Conservation (phyloP, 1,140 invertebrate genomes). For the Mesaphorura yosii region DNA sequence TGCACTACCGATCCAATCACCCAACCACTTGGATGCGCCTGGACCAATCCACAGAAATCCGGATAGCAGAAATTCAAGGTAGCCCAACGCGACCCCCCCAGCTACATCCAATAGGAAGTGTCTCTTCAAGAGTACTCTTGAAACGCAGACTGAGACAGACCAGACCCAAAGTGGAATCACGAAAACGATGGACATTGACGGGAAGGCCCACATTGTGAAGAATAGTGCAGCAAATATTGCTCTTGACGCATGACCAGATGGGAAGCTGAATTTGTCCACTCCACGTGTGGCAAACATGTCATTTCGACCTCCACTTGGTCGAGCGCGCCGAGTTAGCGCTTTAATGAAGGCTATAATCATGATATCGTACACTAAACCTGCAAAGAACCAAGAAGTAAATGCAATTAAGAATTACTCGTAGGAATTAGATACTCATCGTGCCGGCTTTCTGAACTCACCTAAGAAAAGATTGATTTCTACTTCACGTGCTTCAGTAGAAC, state of each 20-base stretch:
- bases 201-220: slow-evolving; percentile 47
- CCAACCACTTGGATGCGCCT: slow-evolving; percentile 16
- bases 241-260: slow-evolving; percentile 88
- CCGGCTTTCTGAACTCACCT: slow-evolving; percentile 55
- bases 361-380: slow-evolving; percentile 76
- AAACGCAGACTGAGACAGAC: slow-evolving; percentile 59
- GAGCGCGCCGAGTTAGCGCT: slow-evolving; percentile 57
- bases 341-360: slow-evolving; percentile 70
- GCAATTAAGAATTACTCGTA: too few relatives aligned
- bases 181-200: slow-evolving; percentile 43
- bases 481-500: slow-evolving; percentile 52
- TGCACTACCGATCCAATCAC: slow-evolving; percentile 26
- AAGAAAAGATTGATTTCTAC: slow-evolving; percentile 73
- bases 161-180: slow-evolving; percentile 52
- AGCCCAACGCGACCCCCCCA: slow-evolving; percentile 60
- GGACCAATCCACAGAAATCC: slow-evolving; percentile 52
- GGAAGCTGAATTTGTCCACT: slow-evolving; percentile 87
- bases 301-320: slow-evolving; percentile 46
- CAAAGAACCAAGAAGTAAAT: slow-evolving; percentile 39
- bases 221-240: slow-evolving; percentile 63
- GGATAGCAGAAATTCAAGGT: slow-evolving; percentile 57
- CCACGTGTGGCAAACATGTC: slow-evolving; percentile 51
- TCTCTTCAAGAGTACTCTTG: slow-evolving; percentile 63
- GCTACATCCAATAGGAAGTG: slow-evolving; percentile 80
- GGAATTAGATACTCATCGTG: too few relatives aligned